Percentiles rank a stretch among this genome's conserved stretches.
phyloP scores from a whole-genome alignment of 2,888 invertebrate species.

The Mythimna loreyi region DNA sequence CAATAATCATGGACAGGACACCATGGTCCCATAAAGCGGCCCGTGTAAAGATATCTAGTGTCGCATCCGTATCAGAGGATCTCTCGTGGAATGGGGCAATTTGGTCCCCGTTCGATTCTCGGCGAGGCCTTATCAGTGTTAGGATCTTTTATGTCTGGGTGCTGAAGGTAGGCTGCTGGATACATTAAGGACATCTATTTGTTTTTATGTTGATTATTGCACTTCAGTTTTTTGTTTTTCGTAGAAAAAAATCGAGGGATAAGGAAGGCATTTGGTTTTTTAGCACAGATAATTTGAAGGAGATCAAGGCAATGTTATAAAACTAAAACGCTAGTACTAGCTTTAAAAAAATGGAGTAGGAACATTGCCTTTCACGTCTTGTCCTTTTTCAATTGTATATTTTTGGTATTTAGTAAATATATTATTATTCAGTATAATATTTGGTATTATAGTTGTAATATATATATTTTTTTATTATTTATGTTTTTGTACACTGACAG shows the following conservation, averaged over 20 bases:
- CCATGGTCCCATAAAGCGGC: constrained; percentile 37
- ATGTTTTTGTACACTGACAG: too few species aligned
- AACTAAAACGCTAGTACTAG: neutral
- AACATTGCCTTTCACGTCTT: too few species aligned
- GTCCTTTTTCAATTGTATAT: too few species aligned
- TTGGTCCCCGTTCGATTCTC: constrained; percentile 64
- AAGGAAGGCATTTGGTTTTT: neutral
- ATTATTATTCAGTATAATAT: too few species aligned
- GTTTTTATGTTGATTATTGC: constrained; percentile 22
- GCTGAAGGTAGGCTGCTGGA: constrained; percentile 43
- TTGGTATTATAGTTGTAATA: too few species aligned
- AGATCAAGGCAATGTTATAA: neutral
- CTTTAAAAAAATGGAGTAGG: too few species aligned
- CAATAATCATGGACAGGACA: constrained; percentile 44
- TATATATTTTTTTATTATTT: too few species aligned
- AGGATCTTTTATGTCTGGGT: constrained; percentile 59
- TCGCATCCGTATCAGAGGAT: constrained; percentile 60
- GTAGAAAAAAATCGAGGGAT: neutral
- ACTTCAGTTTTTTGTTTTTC: constrained; percentile 5
- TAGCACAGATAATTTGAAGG: neutral
- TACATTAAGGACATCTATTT: constrained; percentile 24
- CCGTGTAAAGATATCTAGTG: constrained; percentile 59
- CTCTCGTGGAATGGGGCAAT: constrained; percentile 66
- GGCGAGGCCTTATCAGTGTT: constrained; percentile 50
- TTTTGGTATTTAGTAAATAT: too few species aligned